Base-by-base conservation (phyloP, 1,140 invertebrate species). In the Neodiprion lecontei region DNA sequence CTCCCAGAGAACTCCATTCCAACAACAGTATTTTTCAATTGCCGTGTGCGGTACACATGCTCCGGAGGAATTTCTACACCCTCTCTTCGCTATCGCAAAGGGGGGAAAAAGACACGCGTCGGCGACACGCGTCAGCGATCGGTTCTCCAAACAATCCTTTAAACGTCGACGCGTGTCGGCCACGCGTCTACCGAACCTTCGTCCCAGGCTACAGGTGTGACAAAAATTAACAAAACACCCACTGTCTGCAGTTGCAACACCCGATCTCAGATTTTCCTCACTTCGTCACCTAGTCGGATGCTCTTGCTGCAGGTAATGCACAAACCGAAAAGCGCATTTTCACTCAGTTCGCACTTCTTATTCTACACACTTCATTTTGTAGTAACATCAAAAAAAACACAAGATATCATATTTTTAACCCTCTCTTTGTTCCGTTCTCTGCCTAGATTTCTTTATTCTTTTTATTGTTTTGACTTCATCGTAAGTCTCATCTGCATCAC, bases 151-250 rank as follows among this genome's bases (percentile, higher is more conserved):
- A 79, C 83, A 84, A 82, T 72, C 78, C 72, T 79, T 67, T 75
- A 84, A 83, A 85, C 78, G 81, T n/a, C 40, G 78, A 40, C 83
- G 80, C 82, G 84, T 85, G 84, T 48, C 75, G 72, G 75, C 70
- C 80, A 77, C 78, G 79, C 79, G 79, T 28, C 74, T 14, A 14
- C 40, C 50, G 53, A 49, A 72, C 40, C 48, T 65, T 48, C 65
- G 28, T 73, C 68, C 72, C 74, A 74, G 23, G 47, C 61, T n/a
- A 74, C 49, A 77, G 73, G 75, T 79, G 28, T 40, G 28, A 61
- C 5, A 61, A 14, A 17, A 14, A 61, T 17, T 7, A 61, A 61
- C 4, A 61, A 61, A 61, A 61, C 53, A 17, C n/a, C 53, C 28
- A 40, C 28, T 40, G 28, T 5, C 28, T 40, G 72, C 61, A 67